Base-by-base conservation (phyloP, 2,888 invertebrate species). In the Geotrupes spiniger region DNA sequence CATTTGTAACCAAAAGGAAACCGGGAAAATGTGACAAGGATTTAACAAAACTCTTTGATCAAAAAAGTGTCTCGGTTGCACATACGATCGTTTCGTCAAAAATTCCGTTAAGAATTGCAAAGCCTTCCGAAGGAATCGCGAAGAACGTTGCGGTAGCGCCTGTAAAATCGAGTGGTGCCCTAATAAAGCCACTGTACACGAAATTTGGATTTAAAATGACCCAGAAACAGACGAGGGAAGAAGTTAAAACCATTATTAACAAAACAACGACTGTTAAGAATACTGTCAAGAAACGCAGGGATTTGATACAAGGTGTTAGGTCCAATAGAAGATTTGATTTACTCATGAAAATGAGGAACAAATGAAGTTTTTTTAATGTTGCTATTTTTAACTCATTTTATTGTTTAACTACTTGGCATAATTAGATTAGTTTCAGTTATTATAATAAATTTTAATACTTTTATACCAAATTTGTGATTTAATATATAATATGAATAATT, bases 271-370 rank as follows among this genome's bases (percentile, higher is more conserved):
- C 17, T 4, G n/a, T 16, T 3, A 26, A 29, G 2, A n/a, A 2
- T 6, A 10, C 31, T 26, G 14, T 15, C 3, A 14, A 15, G 11
- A 27, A 40, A 2, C 21, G 33, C 10, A 17, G 40, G 5, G 27
- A 29, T 9, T 3, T 36, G 17, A 41, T 46, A 15, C 39, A 41
- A 40, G 46, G 46, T 15, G 46, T 47, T 6, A 15, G 46, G 17
- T 42, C 46, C 1, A 47, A 47, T 10, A 15, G 46, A 3, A 12
- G 46, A 1, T 47, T 47, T 16, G 46, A 47, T 15, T 27, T 47
- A 11, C 11, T 47, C 10, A 47, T 47, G 46, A 27, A 47, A 14
- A 47, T 47, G 46, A 14, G 46, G 8, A 26, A 36, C 2, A 47
- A 47, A 6, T 25, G 12, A 40, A 21, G 3, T 21, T 6, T 21